These are phyloP conservation scores for Drosophila basisetae DNA, from an alignment of 2,888 invertebrate species.

Conservation along the genomic window DNA sequence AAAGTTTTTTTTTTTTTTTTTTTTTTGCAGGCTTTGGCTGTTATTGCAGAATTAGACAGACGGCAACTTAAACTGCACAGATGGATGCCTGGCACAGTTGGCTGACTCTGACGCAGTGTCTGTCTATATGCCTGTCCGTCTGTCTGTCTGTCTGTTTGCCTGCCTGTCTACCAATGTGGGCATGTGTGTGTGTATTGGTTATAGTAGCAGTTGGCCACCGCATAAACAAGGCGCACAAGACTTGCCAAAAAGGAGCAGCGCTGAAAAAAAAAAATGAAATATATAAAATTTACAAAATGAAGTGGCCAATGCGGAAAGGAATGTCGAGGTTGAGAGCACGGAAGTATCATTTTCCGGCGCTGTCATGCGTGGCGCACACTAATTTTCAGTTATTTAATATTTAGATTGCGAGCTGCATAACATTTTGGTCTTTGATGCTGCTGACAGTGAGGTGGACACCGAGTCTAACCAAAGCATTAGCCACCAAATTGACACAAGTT, in stretches of 20 bases:
- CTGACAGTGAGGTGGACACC: not conserved
- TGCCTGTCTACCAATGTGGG: constrained; percentile 9
- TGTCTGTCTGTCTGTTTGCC: constrained; percentile 11
- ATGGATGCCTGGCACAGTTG: constrained; percentile 79
- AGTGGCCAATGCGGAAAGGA: constrained; percentile 75
- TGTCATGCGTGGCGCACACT: constrained; percentile 75
- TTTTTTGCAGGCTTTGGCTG: constrained; percentile 35
- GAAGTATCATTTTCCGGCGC: constrained; percentile 74
- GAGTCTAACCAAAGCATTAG: constrained; percentile 31
- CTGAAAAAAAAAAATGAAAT: constrained; percentile 7
- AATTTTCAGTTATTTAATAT: constrained; percentile 76
- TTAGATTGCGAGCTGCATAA: constrained; percentile 69
- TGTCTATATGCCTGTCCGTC: constrained; percentile 20
- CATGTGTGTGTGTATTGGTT: constrained; percentile 45
- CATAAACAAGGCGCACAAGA: constrained; percentile 73
- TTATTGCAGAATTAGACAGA: constrained; percentile 78
- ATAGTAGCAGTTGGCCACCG: constrained; percentile 66
- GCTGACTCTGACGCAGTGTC: constrained; percentile 67
- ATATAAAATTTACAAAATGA: constrained; percentile 64
- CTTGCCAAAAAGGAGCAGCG: constrained; percentile 57
- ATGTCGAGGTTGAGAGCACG: constrained; percentile 57
- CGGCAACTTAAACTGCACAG: constrained; percentile 73
- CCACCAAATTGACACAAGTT: constrained; percentile 49
- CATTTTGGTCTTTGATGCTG: constrained; percentile 35
- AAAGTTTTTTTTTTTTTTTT: constrained; percentile 34